A percentile compares a stretch with the other conserved stretches of the same genome.
Conservation (phyloP, 2,797 vertebrate species). For the Gymnopithys bicolor region DNA sequence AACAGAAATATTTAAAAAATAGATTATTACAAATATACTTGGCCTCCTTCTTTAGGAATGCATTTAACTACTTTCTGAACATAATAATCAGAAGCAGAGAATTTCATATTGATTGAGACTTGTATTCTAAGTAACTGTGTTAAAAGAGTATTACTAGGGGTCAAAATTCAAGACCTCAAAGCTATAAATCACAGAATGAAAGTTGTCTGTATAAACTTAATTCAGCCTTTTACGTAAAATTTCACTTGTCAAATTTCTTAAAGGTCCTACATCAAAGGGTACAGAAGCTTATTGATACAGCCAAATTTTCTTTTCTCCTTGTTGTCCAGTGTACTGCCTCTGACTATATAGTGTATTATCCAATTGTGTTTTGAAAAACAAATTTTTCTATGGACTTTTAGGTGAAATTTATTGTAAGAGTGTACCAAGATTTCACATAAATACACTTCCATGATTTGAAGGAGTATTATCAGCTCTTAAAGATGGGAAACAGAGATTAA, state of each 20-base stretch:
- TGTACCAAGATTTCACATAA: background rate
- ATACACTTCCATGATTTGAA: background rate
- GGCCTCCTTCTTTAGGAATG: background rate
- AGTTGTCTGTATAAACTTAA: background rate
- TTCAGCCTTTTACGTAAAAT: background rate
- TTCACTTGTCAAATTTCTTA: background rate
- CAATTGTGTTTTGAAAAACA: background rate
- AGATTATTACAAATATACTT: background rate
- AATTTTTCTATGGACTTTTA: background rate
- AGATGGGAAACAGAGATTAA: background rate
- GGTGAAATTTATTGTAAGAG: background rate
- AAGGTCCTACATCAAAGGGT: background rate
- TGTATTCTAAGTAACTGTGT: background rate
- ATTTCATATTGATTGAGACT: background rate
- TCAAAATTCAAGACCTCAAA: background rate
- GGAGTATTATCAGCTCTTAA: background rate
- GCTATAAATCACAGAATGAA: background rate
- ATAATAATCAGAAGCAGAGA: background rate
- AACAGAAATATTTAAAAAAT: background rate
- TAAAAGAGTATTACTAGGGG: background rate
- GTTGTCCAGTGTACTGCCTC: background rate
- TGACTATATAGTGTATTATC: background rate
- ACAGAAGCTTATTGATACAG: background rate
- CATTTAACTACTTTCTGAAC: background rate
- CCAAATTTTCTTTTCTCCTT: background rate